Base-by-base conservation (phyloP, 2,888 invertebrate species). In the Sialis fuliginosa region DNA sequence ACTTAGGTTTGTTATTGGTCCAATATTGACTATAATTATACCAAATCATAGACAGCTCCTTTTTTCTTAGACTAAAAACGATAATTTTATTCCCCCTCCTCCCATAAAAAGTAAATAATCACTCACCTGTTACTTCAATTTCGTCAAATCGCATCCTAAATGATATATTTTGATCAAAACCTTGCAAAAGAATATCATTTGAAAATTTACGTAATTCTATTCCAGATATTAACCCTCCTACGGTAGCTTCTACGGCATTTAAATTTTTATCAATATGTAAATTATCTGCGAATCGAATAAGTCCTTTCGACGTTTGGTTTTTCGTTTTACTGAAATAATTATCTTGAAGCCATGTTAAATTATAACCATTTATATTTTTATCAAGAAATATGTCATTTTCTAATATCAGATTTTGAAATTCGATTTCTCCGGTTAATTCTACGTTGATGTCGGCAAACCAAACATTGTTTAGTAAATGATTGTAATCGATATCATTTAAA, bases 311-410 rank as follows among this genome's bases (percentile, higher is more conserved):
- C 10, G 56, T 60, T 61, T 75, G 75, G 31, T 64, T 55, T 47
- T 60, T 62, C 5, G 67, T 62, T 54, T 67, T 68, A 54, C 73
- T 73, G 42, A 77, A 64, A 50, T 74, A 73, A 54, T 69, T 68
- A 10, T 65, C 54, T 12, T 62, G 59, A 39, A 76, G 54, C 52
- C 65, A 60, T 6, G 62, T 57, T 44, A 76, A 54, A 52, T 68
- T 58, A 8, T 68, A 59, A 31, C 66, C 66, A 53, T 69, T 69
- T 1, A 74, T 52, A 4, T 54, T 59, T 57, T 68, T 68, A 33
- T 55, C 50, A 37, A 65, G 52, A 4, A 48, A 49, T 8, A 64
- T 43, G 7, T 60, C 52, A 39, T 58, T 56, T 48, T 60, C 51
- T 34, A 67, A 61, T 8, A 57, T 54, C 6, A 60, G 54, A 45